Conservation (phyloP, 1,140 invertebrate genomes). For the Rhagoletis pomonella region DNA sequence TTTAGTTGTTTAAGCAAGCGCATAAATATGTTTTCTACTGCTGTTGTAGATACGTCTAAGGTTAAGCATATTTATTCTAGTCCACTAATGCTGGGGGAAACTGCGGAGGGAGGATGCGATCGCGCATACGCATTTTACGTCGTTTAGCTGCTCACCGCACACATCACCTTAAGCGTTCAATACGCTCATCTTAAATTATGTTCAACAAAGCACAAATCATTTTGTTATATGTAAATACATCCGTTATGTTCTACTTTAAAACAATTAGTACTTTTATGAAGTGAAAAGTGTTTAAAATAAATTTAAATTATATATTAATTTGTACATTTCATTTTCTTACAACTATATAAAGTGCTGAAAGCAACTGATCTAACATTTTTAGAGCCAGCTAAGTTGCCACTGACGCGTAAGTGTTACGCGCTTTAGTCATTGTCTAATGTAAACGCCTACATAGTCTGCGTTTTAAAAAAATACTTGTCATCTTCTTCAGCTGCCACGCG, state of each 20-base stretch:
- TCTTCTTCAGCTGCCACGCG: too few relatives aligned
- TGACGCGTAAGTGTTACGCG: too few relatives aligned
- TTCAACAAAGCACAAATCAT: conserved; percentile 21
- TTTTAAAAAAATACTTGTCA: too few relatives aligned
- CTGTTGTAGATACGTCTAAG: neutral
- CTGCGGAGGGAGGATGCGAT: neutral
- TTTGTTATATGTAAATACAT: neutral
- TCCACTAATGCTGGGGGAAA: neutral
- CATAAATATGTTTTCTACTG: conserved; percentile 45
- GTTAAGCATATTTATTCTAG: conserved; percentile 50
- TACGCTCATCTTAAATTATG: conserved; percentile 36
- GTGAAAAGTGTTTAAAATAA: neutral
- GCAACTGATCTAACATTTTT: too few relatives aligned
- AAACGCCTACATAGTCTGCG: too few relatives aligned
- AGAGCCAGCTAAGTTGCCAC: too few relatives aligned
- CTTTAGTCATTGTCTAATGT: too few relatives aligned
- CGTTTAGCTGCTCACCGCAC: neutral
- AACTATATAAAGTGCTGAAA: too few relatives aligned
- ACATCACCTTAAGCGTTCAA: conserved; percentile 3
- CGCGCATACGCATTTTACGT: neutral
- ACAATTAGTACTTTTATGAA: neutral
- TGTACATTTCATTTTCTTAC: neutral
- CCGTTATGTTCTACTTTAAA: neutral
- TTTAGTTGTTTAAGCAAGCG: conserved; percentile 13
- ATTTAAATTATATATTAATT: conserved; percentile 2